phyloP scores from a whole-genome alignment of 1,140 invertebrate species.

The Tachypleus tridentatus region DNA sequence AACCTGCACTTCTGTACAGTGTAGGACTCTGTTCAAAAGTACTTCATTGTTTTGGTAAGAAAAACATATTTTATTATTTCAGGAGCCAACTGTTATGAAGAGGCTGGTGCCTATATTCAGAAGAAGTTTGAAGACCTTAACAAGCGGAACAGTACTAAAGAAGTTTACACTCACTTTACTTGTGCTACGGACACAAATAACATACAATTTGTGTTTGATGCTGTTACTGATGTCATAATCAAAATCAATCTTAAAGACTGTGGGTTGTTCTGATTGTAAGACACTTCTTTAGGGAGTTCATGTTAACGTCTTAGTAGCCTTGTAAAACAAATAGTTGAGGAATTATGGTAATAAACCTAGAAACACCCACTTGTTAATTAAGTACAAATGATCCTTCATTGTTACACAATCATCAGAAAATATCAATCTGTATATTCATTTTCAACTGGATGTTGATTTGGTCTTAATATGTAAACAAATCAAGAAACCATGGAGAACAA shows the following conservation, averaged over 20 bases:
- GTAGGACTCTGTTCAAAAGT: neutral
- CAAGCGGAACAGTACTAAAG: slow-evolving; percentile 64
- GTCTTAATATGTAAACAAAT: too few relatives aligned
- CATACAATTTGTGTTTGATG: slow-evolving; percentile 79
- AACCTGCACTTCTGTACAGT: too few relatives aligned
- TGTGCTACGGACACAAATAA: slow-evolving; percentile 81
- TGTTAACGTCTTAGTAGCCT: too few relatives aligned
- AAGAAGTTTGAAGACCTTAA: slow-evolving; percentile 77
- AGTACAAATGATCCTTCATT: too few relatives aligned
- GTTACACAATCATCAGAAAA: too few relatives aligned
- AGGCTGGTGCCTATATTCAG: slow-evolving; percentile 71
- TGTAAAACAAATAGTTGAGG: too few relatives aligned
- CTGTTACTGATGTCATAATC: slow-evolving; percentile 80
- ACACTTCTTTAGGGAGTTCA: neutral
- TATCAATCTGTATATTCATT: too few relatives aligned
- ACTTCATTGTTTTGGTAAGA: too few relatives aligned
- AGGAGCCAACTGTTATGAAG: slow-evolving; percentile 71
- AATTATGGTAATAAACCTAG: too few relatives aligned
- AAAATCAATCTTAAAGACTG: slow-evolving; percentile 86
- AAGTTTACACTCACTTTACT: slow-evolving; percentile 77
- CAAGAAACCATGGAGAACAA: too few relatives aligned
- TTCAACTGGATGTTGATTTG: too few relatives aligned
- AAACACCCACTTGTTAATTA: too few relatives aligned
- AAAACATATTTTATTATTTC: slow-evolving; percentile 20
- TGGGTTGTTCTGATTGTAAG: slow-evolving; percentile 50